Evolutionary conservation across 2,797 vertebrate genomes (phyloP), one percentile per base, ranked within the genome.

Genomic region (Macrochelys suwanniensis): DNA sequence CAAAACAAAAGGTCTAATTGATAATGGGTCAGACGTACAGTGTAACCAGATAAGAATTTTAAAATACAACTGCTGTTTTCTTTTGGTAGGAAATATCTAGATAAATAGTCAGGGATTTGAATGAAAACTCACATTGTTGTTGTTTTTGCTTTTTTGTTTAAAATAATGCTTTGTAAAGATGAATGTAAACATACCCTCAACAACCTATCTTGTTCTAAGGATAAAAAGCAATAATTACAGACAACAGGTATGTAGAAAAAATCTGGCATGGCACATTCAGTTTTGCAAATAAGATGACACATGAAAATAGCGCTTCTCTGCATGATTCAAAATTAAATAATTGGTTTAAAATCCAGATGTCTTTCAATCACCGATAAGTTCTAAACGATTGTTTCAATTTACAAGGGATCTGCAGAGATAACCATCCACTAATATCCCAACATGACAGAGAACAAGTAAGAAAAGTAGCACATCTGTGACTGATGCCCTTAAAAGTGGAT

Each of bases 321-420:
- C 84, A 89, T 92, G 85, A 91, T 50, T 80, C 25, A 15, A 94
- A 94, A 82, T 57, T 74, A 90, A 96, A 74, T 88, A 96, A 91
- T 1, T 95, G 89, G 95, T 89, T 96, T 94, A 89, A 96, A 94
- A 88, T 4, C 0, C 0, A 89, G 94, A 93, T 94, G 85, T 9
- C 84, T 96, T 96, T 92, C 85, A 96, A 78, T 96, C 95, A 93
- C 92, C 6, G 45, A 92, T 91, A 86, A 54, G 85, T 95, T 85
- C 95, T 94, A 96, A 96, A 94, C 89, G 89, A 68, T 93, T 94
- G 88, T 50, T 91, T 91, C 87, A 94, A 81, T 94, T 96, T 93
- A 96, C 71, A 82, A 96, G 96, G 89, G 89, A 96, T 92, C 82
- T 61, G 47, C 85, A 92, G 57, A 85, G 61, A 82, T 94, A 87